These are phyloP conservation scores for Himantopus leucocephalus DNA, from an alignment of 2,113 vertebrate species.

Conservation along the genomic window DNA sequence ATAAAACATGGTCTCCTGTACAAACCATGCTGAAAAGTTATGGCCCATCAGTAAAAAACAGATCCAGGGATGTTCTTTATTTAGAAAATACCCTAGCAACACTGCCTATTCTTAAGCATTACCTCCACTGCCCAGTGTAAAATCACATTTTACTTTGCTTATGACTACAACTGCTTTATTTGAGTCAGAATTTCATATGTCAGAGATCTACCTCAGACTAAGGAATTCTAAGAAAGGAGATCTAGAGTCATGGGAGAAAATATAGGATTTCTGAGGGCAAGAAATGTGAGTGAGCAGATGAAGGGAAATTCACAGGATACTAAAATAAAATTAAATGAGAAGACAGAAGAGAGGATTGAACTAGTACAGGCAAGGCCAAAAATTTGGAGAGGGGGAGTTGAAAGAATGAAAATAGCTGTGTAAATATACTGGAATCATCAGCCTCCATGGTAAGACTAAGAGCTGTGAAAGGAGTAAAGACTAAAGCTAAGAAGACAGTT, in stretches of 20 bases:
- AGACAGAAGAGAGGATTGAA: not conserved
- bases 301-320: not conserved
- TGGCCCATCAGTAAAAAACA: not conserved
- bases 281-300: not conserved
- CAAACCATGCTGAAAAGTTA: not conserved
- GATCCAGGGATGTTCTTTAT: not conserved
- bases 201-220: not conserved
- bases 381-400: not conserved
- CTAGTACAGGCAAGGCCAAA: not conserved
- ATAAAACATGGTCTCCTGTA: not conserved
- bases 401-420: not conserved
- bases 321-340: not conserved
- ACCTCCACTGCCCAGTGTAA: not conserved
- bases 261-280: not conserved
- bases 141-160: not conserved
- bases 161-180: not conserved
- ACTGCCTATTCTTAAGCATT: not conserved
- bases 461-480: not conserved
- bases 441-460: not conserved
- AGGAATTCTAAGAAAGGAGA: not conserved
- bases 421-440: not conserved
- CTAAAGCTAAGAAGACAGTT: not conserved
- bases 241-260: not conserved
- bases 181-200: not conserved
- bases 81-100: not conserved